Conservation (phyloP, 1,140 invertebrate genomes). For the Homalodisca vitripennis region DNA sequence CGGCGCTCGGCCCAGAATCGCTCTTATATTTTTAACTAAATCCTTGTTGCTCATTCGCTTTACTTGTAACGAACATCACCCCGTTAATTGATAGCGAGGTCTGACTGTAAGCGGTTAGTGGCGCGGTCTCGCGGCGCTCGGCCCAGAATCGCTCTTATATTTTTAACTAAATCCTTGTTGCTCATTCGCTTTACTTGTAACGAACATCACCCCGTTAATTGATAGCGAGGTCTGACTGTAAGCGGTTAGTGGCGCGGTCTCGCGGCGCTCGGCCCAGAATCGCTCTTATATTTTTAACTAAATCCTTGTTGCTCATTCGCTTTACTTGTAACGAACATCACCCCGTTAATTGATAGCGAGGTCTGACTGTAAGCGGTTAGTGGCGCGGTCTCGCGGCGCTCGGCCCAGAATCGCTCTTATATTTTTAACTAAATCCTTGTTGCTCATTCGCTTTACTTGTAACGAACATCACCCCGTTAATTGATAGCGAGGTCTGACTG, state of each 20-base stretch:
- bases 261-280: too few relatives aligned
- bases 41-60: background rate
- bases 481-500: conserved; percentile 1
- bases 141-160: conserved; percentile 6
- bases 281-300: conserved; percentile 19
- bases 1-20: too few relatives aligned
- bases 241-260: background rate
- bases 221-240: background rate
- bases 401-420: conserved; percentile 10
- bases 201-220: background rate
- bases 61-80: background rate
- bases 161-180: conserved; percentile 21
- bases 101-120: background rate
- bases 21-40: conserved; percentile 22
- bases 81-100: conserved; percentile 6
- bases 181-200: background rate
- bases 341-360: conserved; percentile 4
- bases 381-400: too few relatives aligned
- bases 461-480: background rate
- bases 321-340: background rate
- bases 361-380: background rate
- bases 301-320: background rate
- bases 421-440: conserved; percentile 13
- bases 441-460: background rate
- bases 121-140: conserved; percentile 4